Conservation (phyloP, 2,888 invertebrate species). For the Gnatocerus cornutus region DNA sequence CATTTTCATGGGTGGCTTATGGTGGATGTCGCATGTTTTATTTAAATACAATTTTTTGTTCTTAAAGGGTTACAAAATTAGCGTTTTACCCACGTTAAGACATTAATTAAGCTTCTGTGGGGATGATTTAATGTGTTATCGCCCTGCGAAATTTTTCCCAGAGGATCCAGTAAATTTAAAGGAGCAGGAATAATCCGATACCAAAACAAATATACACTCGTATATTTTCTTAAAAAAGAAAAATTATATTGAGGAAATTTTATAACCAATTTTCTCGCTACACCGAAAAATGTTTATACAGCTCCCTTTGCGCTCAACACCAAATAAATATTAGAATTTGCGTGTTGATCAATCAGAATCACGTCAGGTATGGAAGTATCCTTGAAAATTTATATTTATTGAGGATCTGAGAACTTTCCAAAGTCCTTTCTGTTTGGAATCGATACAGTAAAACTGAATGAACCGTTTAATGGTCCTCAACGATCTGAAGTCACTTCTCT, state of each 20-base stretch:
- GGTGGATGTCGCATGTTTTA: conserved; percentile 14
- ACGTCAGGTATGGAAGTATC: conserved; percentile 7
- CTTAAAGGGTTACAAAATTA: conserved; percentile 15
- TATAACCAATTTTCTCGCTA: conserved; percentile 13
- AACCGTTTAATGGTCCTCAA: conserved; percentile 38
- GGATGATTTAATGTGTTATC: conserved; percentile 4
- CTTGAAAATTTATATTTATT: conserved; percentile 36
- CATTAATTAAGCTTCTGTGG: conserved; percentile 16
- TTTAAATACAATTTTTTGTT: neutral
- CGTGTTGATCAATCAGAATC: conserved; percentile 9
- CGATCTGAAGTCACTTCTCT: conserved; percentile 29
- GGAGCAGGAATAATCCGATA: conserved; percentile 12
- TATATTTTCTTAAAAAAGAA: conserved; percentile 14
- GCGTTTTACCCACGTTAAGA: conserved; percentile 26
- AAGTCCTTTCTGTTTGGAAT: conserved; percentile 19
- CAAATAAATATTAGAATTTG: conserved; percentile 5
- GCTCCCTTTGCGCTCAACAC: conserved; percentile 3
- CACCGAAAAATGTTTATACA: conserved; percentile 15
- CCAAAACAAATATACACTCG: conserved; percentile 6
- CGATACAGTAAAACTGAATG: conserved; percentile 41
- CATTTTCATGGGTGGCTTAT: conserved; percentile 40
- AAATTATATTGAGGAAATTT: conserved; percentile 30
- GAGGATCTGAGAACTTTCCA: conserved; percentile 26
- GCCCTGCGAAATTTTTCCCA: neutral
- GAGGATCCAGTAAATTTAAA: conserved; percentile 10